Evolutionary conservation across 1,140 invertebrate genomes (phyloP).

Genomic region (Drosophila rufa): DNA sequence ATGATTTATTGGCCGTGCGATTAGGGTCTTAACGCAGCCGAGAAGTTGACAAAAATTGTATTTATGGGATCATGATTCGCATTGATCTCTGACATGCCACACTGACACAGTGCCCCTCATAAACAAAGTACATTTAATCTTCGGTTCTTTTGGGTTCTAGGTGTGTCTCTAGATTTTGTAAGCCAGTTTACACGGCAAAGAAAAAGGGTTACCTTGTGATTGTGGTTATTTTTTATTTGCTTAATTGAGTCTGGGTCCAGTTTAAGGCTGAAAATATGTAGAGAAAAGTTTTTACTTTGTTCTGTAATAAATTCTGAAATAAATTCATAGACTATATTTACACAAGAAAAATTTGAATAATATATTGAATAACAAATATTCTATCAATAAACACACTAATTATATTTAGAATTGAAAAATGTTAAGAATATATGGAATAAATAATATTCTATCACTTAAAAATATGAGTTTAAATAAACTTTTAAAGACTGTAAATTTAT

Average conservation of each 20-base stretch:
- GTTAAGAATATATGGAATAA: neutral
- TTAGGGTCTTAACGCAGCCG: slow-evolving; percentile 8
- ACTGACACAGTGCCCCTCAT: slow-evolving; percentile 40
- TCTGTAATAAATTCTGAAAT: too few species aligned
- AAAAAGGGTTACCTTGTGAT: neutral
- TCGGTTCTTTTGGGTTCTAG: slow-evolving; percentile 20
- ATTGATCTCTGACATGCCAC: slow-evolving; percentile 59
- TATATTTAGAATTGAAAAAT: too few species aligned
- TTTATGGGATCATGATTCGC: slow-evolving; percentile 63
- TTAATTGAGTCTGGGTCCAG: too few species aligned
- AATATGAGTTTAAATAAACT: too few species aligned
- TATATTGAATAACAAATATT: neutral
- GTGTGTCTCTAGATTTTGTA: slow-evolving; percentile 33
- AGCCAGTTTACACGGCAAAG: slow-evolving; percentile 7
- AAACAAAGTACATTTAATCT: slow-evolving; percentile 45
- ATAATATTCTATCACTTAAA: neutral
- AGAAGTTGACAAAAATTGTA: slow-evolving; percentile 54
- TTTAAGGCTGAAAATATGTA: too few species aligned
- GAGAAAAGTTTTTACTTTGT: too few species aligned
- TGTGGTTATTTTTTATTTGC: neutral
- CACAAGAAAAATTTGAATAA: too few species aligned
- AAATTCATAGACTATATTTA: too few species aligned
- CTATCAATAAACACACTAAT: too few species aligned
- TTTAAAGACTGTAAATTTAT: too few species aligned
- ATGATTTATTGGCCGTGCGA: slow-evolving; percentile 64